Percentiles rank a stretch among this genome's conserved stretches.
phyloP scores from a whole-genome alignment of 2,888 invertebrate genomes.

The Graphium colonna region DNA sequence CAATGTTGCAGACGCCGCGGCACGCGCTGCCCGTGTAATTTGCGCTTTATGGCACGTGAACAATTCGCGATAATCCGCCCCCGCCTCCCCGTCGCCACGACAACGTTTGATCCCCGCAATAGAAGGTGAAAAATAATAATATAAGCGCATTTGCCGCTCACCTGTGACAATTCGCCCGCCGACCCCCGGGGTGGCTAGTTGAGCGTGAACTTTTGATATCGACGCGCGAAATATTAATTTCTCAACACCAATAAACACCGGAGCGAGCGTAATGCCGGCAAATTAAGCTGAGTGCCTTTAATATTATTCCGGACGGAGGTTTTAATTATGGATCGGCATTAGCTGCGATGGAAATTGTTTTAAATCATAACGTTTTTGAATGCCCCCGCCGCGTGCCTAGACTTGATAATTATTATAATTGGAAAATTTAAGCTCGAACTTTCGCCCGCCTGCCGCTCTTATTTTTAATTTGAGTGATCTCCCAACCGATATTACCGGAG shows the following conservation, averaged over 20 bases:
- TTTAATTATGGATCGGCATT: slow-evolving; percentile 63
- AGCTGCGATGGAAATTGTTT: slow-evolving; percentile 43
- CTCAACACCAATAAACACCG: slow-evolving; percentile 70
- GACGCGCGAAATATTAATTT: slow-evolving; percentile 78
- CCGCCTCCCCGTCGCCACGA: slow-evolving; percentile 46
- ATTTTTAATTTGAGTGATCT: slow-evolving; percentile 17
- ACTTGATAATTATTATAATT: slow-evolving; percentile 27
- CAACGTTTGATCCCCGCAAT: slow-evolving; percentile 69
- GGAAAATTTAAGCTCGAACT: slow-evolving; percentile 22
- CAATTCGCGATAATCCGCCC: slow-evolving; percentile 67
- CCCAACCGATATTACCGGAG: slow-evolving; percentile 9
- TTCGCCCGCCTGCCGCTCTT: slow-evolving; percentile 6
- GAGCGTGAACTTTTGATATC: slow-evolving; percentile 78
- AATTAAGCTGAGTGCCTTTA: slow-evolving; percentile 74
- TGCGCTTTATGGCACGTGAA: slow-evolving; percentile 75
- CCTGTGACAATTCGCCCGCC: slow-evolving; percentile 69
- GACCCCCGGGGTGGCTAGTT: slow-evolving; percentile 67
- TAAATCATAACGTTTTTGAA: slow-evolving; percentile 40
- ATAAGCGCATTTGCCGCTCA: slow-evolving; percentile 71
- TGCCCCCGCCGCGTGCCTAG: slow-evolving; percentile 23
- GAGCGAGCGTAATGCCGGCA: slow-evolving; percentile 71
- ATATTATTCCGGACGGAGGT: slow-evolving; percentile 65
- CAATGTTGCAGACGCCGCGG: slow-evolving; percentile 57
- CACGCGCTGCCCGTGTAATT: slow-evolving; percentile 70
- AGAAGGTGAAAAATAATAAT: slow-evolving; percentile 67